phyloP scores from a whole-genome alignment of 2,888 invertebrate genomes.

The Oegoconia quadripuncta region DNA sequence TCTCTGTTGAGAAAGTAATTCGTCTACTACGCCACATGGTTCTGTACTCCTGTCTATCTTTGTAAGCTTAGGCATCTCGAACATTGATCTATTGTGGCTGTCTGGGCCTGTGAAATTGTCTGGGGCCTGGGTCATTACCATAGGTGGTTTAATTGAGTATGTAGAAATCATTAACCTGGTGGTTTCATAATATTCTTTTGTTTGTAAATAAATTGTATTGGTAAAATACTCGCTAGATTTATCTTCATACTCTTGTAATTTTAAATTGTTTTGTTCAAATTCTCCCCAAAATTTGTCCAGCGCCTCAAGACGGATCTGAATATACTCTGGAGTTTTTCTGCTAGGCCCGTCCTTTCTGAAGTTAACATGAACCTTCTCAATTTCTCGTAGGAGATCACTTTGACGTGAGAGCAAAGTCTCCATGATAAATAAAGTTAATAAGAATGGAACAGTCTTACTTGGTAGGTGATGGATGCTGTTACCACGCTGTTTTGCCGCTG shows the following conservation, averaged over 20 bases:
- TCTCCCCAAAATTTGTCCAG: slow-evolving; percentile 6
- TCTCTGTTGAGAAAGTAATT: slow-evolving; percentile 1
- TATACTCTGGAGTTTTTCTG: neutral
- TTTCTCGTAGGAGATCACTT: slow-evolving; percentile 1
- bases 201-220: neutral
- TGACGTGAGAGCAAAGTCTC: slow-evolving; percentile 1
- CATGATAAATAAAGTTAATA: too few species aligned
- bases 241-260: too few species aligned
- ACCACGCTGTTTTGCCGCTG: too few species aligned
- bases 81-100: neutral
- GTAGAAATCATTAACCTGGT: too few species aligned
- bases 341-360: slow-evolving; percentile 2
- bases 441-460: too few species aligned
- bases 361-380: slow-evolving; percentile 3
- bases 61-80: too few species aligned
- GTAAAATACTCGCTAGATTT: too few species aligned
- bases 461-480: too few species aligned
- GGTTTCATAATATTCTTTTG: neutral
- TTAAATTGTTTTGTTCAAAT: slow-evolving; percentile 6
- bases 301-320: neutral
- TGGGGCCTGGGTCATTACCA: too few species aligned
- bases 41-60: too few species aligned
- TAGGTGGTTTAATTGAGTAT: too few species aligned
- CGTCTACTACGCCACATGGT: too few species aligned
- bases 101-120: slow-evolving; percentile 1